phyloP scores from a whole-genome alignment of 2,797 vertebrate genomes.

The Cheirogaleus major region DNA sequence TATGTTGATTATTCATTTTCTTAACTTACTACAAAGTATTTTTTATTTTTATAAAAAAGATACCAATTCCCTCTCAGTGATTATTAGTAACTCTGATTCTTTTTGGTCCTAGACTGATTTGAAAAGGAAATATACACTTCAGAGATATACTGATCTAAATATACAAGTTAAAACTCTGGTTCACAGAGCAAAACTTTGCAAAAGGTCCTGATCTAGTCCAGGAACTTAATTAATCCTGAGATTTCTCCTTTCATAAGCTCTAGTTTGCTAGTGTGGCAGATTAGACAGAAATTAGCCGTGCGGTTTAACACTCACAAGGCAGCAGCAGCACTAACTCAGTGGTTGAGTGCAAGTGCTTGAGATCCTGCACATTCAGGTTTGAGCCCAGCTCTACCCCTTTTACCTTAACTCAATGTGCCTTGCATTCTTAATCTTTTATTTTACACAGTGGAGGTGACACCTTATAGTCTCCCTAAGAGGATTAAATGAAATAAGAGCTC shows the following conservation, averaged over 20 bases:
- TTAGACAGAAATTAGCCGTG: not conserved
- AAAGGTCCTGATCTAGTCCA: not conserved
- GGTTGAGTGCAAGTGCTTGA: not conserved
- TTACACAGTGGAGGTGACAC: not conserved
- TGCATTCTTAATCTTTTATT: not conserved
- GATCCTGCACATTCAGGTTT: not conserved
- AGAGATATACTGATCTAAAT: not conserved
- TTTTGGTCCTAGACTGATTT: not conserved
- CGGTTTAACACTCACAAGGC: not conserved
- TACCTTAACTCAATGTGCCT: not conserved
- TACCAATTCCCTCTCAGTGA: not conserved
- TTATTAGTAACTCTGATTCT: constrained; percentile 7
- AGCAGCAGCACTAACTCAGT: not conserved
- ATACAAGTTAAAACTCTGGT: not conserved
- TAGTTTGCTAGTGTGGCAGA: not conserved
- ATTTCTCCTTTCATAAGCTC: not conserved
- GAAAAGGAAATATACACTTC: not conserved
- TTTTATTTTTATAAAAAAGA: not conserved
- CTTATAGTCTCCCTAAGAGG: not conserved
- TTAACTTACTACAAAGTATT: not conserved
- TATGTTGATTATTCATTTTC: not conserved
- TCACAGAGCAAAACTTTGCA: not conserved
- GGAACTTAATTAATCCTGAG: not conserved
- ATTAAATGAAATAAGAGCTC: constrained; percentile 21
- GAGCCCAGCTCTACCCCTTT: not conserved